Evolutionary conservation across 2,888 invertebrate genomes (phyloP), one percentile per base, ranked within the genome.

Genomic region (Digitonthophagus gazella): DNA sequence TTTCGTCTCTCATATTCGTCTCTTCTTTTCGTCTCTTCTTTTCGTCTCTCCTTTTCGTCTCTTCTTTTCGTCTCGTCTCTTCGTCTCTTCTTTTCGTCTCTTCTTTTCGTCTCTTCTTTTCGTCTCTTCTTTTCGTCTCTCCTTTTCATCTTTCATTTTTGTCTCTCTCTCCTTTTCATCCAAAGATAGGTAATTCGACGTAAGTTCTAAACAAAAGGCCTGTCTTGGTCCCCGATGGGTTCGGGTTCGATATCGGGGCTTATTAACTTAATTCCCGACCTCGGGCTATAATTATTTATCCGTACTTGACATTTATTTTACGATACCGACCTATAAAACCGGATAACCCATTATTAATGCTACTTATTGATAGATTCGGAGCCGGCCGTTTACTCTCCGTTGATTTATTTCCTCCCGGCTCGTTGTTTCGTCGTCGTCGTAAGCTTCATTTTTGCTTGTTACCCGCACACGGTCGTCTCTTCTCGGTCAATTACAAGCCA

Each of bases 311-410:
- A 20, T 61, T 61, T 61, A 71, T 71, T 72, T 72, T 72, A 72
- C 71, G 71, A 71, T 64, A 65, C 67, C 20, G 44, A 61, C 54
- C 69, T 67, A 71, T 72, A 72, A 72, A 72, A 72, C 67, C 68
- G 71, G 71, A 72, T 72, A 72, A 69, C 72, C 71, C 66, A 71
- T 72, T 69, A 72, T 72, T 72, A 72, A 66, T 66, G 44, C 71
- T 68, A 71, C 69, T 71, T 72, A 71, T 69, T 70, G 72, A 71
- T 72, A 69, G 70, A 67, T 61, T 61, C 19, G 6, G 8, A 8
- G 19, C 18, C 18, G n/a, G 61, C n/a, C 16, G 61, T 19, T 61
- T 20, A 20, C 19, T 6, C 18, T 4, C 57, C 20, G 18, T 61
- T 61, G 61, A 61, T 61, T 61, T 61, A 61, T 61, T 16, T 20